Conservation (phyloP, 2,797 vertebrate species). For the Cyprinodon diabolis region DNA sequence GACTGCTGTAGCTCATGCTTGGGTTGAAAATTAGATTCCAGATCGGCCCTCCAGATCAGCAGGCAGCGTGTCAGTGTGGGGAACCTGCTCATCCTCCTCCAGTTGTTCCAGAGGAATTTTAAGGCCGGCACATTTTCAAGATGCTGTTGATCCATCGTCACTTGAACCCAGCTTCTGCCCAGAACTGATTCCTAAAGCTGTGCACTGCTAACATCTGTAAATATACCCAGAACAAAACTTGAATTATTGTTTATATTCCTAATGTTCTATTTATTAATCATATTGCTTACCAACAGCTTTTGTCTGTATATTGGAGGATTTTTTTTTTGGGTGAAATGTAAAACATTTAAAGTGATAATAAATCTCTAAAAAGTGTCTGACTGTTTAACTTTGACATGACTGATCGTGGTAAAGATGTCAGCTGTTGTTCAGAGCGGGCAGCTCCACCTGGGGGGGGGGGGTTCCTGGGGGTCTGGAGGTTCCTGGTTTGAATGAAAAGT, state of each 20-base stretch:
- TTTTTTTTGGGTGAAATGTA: constrained; percentile 29
- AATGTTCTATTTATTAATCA: constrained; percentile 63
- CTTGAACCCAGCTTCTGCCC: constrained; percentile 7
- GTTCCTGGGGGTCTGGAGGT: too few species aligned
- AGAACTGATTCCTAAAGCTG: constrained; percentile 41
- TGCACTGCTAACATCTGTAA: constrained; percentile 34
- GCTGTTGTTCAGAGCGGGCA: not conserved
- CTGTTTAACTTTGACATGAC: not conserved
- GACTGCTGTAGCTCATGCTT: constrained; percentile 33
- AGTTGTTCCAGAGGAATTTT: constrained; percentile 30
- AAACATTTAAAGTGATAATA: constrained; percentile 27
- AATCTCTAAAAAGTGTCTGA: not conserved
- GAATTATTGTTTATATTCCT: constrained; percentile 45
- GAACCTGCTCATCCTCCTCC: constrained; percentile 6
- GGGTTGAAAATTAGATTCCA: constrained; percentile 38
- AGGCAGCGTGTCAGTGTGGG: constrained; percentile 8
- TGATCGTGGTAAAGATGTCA: not conserved
- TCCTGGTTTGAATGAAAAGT: too few species aligned
- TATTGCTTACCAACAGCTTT: constrained; percentile 34
- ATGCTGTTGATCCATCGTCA: constrained; percentile 36
- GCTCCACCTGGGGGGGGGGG: too few species aligned
- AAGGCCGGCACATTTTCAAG: constrained; percentile 41
- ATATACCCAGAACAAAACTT: constrained; percentile 33
- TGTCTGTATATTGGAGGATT: constrained; percentile 59
- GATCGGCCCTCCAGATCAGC: constrained; percentile 3